These are phyloP conservation scores for Synanthedon vespiformis DNA, from an alignment of 2,888 invertebrate genomes.

Conservation along the genomic window DNA sequence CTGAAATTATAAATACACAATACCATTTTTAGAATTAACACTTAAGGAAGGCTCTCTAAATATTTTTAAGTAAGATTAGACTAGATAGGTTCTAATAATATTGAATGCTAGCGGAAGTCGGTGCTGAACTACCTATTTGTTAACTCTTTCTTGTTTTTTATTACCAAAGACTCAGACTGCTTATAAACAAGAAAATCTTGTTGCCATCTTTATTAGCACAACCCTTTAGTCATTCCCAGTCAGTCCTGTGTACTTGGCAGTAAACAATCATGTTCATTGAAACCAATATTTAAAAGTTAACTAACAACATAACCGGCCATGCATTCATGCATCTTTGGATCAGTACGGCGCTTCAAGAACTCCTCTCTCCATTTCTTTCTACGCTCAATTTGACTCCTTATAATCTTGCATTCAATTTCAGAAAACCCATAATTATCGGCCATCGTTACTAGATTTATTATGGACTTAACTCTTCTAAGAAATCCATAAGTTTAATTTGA, in stretches of 20 bases:
- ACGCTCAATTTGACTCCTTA: slow-evolving; percentile 71
- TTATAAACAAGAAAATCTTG: no score
- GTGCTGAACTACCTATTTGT: no score
- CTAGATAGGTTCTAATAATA: not conserved
- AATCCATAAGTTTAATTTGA: no score
- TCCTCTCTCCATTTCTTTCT: slow-evolving; percentile 72
- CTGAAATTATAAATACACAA: slow-evolving; percentile 47
- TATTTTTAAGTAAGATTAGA: not conserved
- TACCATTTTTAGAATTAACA: not conserved
- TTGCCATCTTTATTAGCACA: no score
- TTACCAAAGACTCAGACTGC: no score
- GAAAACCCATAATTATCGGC: slow-evolving; percentile 58
- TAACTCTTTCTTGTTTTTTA: no score
- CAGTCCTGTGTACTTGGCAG: no score
- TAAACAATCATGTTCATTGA: no score
- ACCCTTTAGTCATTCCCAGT: no score
- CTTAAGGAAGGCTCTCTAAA: not conserved
- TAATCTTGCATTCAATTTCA: slow-evolving; percentile 54
- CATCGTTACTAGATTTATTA: slow-evolving; percentile 10
- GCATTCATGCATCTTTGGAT: slow-evolving; percentile 76
- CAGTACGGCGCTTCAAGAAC: slow-evolving; percentile 74
- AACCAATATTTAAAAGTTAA: no score
- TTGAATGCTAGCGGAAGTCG: not conserved
- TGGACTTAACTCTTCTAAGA: no score
- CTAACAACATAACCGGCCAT: slow-evolving; percentile 79